phyloP scores from a whole-genome alignment of 2,797 vertebrate species.

The Anomalospiza imberbis region DNA sequence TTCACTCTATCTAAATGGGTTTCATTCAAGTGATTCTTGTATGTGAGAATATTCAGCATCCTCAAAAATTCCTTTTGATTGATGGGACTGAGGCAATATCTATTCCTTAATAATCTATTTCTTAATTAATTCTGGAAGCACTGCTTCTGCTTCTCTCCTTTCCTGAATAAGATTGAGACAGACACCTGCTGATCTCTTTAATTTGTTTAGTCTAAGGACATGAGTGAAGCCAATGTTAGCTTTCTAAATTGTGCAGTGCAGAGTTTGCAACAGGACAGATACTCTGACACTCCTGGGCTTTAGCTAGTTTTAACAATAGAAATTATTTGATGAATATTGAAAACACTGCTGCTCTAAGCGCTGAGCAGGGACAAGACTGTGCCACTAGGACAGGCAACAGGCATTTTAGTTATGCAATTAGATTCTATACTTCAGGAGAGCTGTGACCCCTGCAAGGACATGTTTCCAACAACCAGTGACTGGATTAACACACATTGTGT shows the following conservation, averaged over 20 bases:
- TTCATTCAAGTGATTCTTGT: background rate
- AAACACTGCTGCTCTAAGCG: background rate
- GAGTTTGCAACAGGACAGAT: background rate
- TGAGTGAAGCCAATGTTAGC: background rate
- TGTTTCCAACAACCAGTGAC: background rate
- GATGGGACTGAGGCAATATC: background rate
- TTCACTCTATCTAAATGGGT: background rate
- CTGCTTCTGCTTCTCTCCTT: background rate
- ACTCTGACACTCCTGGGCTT: background rate
- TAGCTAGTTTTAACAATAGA: background rate
- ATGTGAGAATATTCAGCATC: background rate
- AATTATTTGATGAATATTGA: background rate
- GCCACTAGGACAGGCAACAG: background rate
- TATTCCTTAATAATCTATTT: background rate
- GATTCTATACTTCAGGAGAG: background rate
- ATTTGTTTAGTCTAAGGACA: background rate
- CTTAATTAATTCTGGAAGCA: background rate
- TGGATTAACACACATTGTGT: background rate
- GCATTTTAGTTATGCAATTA: background rate
- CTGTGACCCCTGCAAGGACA: background rate
- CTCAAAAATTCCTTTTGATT: background rate
- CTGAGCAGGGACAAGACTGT: background rate
- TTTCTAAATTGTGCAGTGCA: background rate
- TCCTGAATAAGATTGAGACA: background rate
- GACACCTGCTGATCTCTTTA: background rate